Conservation (phyloP, 2,797 vertebrate species). For the Halcyon chelicuti region DNA sequence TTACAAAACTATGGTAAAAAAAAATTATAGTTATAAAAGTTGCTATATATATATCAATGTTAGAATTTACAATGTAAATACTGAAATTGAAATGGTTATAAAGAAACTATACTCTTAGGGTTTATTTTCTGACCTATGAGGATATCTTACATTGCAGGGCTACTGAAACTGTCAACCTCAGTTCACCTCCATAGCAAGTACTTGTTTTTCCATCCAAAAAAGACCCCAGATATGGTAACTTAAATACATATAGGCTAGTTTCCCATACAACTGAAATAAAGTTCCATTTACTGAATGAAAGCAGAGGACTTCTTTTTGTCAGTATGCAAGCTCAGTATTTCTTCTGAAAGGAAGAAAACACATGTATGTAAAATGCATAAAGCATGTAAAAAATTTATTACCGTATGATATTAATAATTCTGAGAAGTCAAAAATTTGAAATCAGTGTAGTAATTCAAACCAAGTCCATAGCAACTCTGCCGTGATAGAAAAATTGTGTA, state of each 20-base stretch:
- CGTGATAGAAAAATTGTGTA: background rate
- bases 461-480: background rate
- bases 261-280: background rate
- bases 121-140: background rate
- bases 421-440: background rate
- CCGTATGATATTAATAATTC: background rate
- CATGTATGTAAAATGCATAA: background rate
- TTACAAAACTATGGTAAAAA: background rate
- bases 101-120: background rate
- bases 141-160: background rate
- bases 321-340: background rate
- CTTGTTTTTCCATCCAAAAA: background rate
- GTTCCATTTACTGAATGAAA: background rate
- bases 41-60: background rate
- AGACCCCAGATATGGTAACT: background rate
- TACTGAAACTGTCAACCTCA: background rate
- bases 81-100: background rate
- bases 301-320: background rate
- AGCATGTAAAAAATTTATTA: background rate
- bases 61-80: background rate
- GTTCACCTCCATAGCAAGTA: background rate
- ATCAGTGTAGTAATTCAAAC: background rate
- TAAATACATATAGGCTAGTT: background rate
- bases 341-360: background rate
- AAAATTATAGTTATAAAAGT: background rate